A percentile compares a stretch with the other conserved stretches of the same genome.
Evolutionary conservation across 2,797 vertebrate species (phyloP).

Genomic region (Spea hammondii): DNA sequence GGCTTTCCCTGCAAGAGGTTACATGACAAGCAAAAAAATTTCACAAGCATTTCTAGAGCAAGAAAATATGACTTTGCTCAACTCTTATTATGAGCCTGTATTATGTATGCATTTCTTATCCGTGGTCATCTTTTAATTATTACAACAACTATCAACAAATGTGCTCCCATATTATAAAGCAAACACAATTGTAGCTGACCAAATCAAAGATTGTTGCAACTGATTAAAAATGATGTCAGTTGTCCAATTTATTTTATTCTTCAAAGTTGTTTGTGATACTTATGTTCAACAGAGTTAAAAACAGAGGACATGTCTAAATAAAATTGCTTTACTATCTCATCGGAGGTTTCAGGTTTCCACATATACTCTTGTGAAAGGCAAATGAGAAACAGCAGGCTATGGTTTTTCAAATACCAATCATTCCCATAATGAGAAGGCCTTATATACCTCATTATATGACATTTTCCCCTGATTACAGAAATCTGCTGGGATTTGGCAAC

Average conservation of each 20-base stretch:
- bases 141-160: too few species aligned
- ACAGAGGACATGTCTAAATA: conserved; percentile 2
- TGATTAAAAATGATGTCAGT: too few species aligned
- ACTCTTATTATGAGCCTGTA: too few species aligned
- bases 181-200: too few species aligned
- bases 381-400: conserved; percentile 45
- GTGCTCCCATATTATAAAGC: too few species aligned
- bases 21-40: too few species aligned
- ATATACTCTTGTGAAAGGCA: conserved; percentile 42
- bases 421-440: conserved; percentile 44
- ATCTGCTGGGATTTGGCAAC: conserved; percentile 43
- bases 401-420: conserved; percentile 44
- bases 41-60: too few species aligned
- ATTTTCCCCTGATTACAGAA: conserved; percentile 39
- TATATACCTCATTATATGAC: conserved; percentile 41
- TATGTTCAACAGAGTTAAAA: conserved; percentile 20
- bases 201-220: too few species aligned
- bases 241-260: conserved; percentile 13
- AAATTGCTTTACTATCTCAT: conserved; percentile 27
- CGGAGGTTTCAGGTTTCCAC: conserved; percentile 26
- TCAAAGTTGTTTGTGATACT: conserved; percentile 10
- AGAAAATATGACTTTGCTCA: too few species aligned
- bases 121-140: too few species aligned
- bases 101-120: too few species aligned
- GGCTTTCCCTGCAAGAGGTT: too few species aligned